Percentiles rank a stretch among this genome's conserved stretches.
Evolutionary conservation across 1,140 invertebrate genomes (phyloP).

Genomic region (Catajapyx aquilonaris): DNA sequence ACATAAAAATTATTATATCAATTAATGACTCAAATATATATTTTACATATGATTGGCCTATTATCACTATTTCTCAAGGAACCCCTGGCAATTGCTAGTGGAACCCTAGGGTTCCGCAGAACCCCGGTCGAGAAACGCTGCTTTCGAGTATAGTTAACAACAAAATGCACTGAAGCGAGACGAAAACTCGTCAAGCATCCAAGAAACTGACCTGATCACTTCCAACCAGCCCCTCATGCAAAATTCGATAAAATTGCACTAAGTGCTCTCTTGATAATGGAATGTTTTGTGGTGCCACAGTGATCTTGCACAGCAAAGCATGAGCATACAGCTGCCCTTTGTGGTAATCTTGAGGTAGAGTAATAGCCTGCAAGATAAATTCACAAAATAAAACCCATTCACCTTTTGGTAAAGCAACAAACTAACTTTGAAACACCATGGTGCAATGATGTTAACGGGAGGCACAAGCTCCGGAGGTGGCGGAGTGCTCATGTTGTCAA

Average conservation of each 20-base stretch:
- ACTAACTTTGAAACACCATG: constrained; percentile 59
- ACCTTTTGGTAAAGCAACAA: no score
- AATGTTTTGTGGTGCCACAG: constrained; percentile 34
- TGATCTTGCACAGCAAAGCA: constrained; percentile 50
- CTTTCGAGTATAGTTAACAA: no score
- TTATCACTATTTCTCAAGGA: no score
- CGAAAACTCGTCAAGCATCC: no score
- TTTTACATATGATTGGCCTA: no score
- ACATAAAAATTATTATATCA: no score
- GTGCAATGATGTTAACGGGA: constrained; percentile 59
- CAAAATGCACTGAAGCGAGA: no score
- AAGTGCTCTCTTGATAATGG: constrained; percentile 42
- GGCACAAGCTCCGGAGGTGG: constrained; percentile 47
- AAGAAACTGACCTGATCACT: constrained; percentile 26
- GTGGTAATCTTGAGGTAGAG: constrained; percentile 37
- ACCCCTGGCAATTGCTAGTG: no score
- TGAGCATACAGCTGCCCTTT: constrained; percentile 57
- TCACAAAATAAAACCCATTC: background rate
- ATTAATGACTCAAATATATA: no score
- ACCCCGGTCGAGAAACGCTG: no score
- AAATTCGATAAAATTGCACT: constrained; percentile 63
- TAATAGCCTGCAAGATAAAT: constrained; percentile 30
- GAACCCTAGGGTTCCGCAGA: no score
- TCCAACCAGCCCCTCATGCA: constrained; percentile 51
- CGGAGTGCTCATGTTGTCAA: constrained; percentile 49